phyloP scores from a whole-genome alignment of 1,140 invertebrate species.

The Drosophila saltans region DNA sequence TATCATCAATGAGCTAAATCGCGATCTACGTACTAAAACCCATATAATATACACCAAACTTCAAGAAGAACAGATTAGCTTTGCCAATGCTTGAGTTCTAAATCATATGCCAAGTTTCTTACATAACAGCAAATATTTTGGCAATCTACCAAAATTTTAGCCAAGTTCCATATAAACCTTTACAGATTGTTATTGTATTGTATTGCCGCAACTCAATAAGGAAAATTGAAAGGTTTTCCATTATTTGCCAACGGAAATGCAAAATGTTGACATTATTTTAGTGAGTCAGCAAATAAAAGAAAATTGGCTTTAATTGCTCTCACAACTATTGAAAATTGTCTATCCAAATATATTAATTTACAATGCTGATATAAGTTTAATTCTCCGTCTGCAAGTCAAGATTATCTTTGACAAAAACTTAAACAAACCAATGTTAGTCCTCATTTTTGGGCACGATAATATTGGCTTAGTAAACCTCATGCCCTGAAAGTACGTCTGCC shows the following conservation, averaged over 20 bases:
- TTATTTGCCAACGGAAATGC: constrained; percentile 19
- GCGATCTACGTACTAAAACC: constrained; percentile 16
- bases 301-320: constrained; percentile 23
- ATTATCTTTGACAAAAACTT: constrained; percentile 16
- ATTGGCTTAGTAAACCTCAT: constrained; percentile 38
- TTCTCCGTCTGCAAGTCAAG: constrained; percentile 14
- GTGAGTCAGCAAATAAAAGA: constrained; percentile 5
- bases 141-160: not conserved
- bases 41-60: constrained; percentile 30
- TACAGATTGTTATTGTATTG: not conserved
- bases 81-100: not conserved
- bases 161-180: constrained; percentile 8
- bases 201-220: not conserved
- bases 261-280: constrained; percentile 27
- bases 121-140: not conserved
- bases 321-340: constrained; percentile 23
- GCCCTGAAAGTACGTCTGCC: constrained; percentile 20
- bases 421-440: not conserved
- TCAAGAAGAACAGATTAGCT: not conserved
- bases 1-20: constrained; percentile 21
- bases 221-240: not conserved
- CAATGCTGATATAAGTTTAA: constrained; percentile 4
- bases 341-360: constrained; percentile 40
- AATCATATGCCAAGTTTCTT: not conserved
- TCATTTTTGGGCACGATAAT: constrained; percentile 33